Base-by-base conservation (phyloP, 2,888 invertebrate species). In the Salticus scenicus region DNA sequence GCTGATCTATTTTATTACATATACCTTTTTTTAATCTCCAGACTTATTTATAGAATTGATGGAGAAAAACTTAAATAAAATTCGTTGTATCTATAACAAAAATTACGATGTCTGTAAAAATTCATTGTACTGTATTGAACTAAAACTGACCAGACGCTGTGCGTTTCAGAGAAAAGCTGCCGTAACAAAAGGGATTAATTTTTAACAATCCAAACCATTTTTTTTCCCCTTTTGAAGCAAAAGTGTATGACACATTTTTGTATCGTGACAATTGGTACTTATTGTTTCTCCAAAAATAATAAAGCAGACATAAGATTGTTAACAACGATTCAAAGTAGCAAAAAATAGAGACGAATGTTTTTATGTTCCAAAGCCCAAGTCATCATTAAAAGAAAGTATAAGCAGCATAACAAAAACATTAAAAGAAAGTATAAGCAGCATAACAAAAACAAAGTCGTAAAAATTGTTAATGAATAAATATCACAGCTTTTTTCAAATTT, bases 371-470 rank as follows among this genome's bases (percentile, higher is more conserved):
- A 1, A 17, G 24, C 5, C 5, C 0, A 7, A 2, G 24, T 5
- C 57, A 57, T 57, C 57, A 24, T 57, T 57, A 57, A 57, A 57
- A 7, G 24, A 8, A 12, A 4, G n/a, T 24, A 24, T 24, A 57
- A 5, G 24, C 24, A 24, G 57, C 2, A 24, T 57, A 57, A 24
- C 57, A n/a, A 57, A 57, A 57, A 57, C 57, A 57, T n/a, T n/a
- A n/a, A n/a, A n/a, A n/a, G n/a, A n/a, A n/a, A n/a, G n/a, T 24
- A 24, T 24, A 57, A 5, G 24, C 24, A 24, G 57, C 2, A 24
- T 57, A 57, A 24, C 57, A n/a, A 57, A 57, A 57, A 57, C 57
- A 57, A 57, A 57, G 57, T 57, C 57, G 24, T 57, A n/a, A 57
- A 57, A 57, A 57, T 57, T 5, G 4, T 57, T 57, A 57, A 57